Percentiles rank a stretch among this genome's conserved stretches.
phyloP scores from a whole-genome alignment of 1,140 invertebrate species.

The Drosophila prosaltans region DNA sequence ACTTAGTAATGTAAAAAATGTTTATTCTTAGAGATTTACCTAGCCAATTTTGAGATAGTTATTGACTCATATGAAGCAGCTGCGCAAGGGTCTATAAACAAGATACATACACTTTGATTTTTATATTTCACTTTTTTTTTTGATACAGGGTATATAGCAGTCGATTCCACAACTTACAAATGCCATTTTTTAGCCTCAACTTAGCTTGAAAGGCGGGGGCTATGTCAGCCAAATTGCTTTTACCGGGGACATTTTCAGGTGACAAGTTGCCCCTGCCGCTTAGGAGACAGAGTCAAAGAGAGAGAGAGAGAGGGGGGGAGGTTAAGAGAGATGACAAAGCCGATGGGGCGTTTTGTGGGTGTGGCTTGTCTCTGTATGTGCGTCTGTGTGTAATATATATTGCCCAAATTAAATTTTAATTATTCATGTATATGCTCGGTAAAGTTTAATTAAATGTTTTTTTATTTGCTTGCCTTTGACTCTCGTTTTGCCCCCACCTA shows the following conservation, averaged over 20 bases:
- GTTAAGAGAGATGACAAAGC: conserved; percentile 3
- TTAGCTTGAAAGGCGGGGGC: conserved; percentile 11
- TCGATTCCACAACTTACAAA: not conserved
- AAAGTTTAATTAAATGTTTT: conserved; percentile 81
- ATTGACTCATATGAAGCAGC: too few relatives aligned
- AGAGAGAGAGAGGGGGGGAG: not conserved
- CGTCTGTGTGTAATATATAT: conserved; percentile 61
- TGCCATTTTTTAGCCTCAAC: not conserved
- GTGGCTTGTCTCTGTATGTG: not conserved
- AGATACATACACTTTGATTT: too few relatives aligned
- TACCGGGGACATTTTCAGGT: conserved; percentile 28
- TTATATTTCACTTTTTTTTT: not conserved
- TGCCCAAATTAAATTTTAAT: conserved; percentile 79
- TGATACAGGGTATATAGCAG: not conserved
- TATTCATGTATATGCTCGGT: conserved; percentile 72
- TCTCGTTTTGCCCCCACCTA: not conserved
- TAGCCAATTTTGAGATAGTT: too few relatives aligned
- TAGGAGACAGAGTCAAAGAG: not conserved
- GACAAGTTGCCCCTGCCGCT: conserved; percentile 54
- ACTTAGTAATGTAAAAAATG: too few relatives aligned
- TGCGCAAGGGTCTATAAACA: too few relatives aligned
- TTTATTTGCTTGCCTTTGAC: conserved; percentile 53
- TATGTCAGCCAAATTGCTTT: conserved; percentile 56
- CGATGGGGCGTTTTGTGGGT: not conserved
- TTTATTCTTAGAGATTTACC: too few relatives aligned